Conservation (phyloP, 2,888 invertebrate species). For the Copidosoma aretas region DNA sequence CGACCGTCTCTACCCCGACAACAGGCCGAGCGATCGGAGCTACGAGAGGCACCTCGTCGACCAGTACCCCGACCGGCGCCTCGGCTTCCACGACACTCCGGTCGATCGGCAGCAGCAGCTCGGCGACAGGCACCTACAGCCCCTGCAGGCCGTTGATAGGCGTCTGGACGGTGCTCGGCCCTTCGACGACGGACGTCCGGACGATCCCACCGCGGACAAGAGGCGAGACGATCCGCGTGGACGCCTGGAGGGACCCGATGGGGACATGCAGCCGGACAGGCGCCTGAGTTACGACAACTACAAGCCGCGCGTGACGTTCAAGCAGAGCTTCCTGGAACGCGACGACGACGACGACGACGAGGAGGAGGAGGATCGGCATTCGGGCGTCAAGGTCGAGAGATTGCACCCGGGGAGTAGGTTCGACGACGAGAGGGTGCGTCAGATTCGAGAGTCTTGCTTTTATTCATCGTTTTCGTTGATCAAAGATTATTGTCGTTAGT, state of each 20-base stretch:
- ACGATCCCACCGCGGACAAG: not conserved
- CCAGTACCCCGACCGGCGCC: not conserved
- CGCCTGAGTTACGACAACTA: constrained; percentile 23
- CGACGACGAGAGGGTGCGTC: not conserved
- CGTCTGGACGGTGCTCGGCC: not conserved
- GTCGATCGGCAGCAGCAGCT: not conserved
- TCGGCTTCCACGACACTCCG: too few relatives aligned
- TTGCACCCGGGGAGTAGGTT: not conserved
- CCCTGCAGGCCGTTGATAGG: too few relatives aligned
- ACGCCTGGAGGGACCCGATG: not conserved
- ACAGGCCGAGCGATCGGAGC: not conserved
- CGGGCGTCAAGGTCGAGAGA: too few relatives aligned
- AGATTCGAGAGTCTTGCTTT: too few relatives aligned
- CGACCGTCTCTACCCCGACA: not conserved
- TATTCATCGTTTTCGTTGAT: too few relatives aligned
- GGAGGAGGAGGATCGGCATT: not conserved
- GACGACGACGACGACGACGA: not conserved
- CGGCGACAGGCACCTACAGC: too few relatives aligned
- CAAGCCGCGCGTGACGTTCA: not conserved
- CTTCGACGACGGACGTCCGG: not conserved
- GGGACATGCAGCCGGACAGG: constrained; percentile 15
- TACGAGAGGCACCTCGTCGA: constrained; percentile 7
- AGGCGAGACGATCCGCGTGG: not conserved
- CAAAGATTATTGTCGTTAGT: too few relatives aligned
- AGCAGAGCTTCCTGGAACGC: too few relatives aligned